These are phyloP conservation scores for Xanthostigma xanthostigma DNA, from an alignment of 2,888 invertebrate species.

Conservation along the genomic window DNA sequence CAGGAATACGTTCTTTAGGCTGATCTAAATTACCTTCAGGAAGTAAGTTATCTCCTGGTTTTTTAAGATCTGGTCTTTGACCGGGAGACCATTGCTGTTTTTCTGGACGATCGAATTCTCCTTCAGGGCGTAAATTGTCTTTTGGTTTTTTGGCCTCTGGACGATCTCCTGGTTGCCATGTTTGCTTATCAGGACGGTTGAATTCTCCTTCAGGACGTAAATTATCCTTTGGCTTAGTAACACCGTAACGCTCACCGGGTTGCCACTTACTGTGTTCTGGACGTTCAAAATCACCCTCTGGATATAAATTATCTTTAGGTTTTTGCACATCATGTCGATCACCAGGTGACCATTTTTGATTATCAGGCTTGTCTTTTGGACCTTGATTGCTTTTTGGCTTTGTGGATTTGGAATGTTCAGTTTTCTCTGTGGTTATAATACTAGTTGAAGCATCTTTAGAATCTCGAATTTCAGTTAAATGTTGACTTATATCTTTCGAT, in stretches of 20 bases:
- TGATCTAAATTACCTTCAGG: constrained; percentile 28
- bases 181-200: constrained; percentile 15
- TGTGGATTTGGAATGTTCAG: constrained; percentile 25
- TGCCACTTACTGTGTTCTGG: constrained; percentile 29
- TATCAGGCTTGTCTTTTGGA: constrained; percentile 29
- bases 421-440: too few relatives aligned
- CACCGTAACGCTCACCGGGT: constrained; percentile 33
- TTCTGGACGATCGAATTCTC: constrained; percentile 20
- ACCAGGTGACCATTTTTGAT: constrained; percentile 30
- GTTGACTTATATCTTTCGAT: constrained; percentile 2
- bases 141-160: constrained; percentile 20
- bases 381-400: constrained; percentile 41
- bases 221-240: constrained; percentile 25
- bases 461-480: not conserved
- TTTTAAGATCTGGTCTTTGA: constrained; percentile 30
- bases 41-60: constrained; percentile 32
- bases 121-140: constrained; percentile 26
- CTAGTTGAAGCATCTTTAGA: not conserved
- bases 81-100: constrained; percentile 30
- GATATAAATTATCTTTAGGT: constrained; percentile 31
- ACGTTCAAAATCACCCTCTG: constrained; percentile 28
- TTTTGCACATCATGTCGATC: constrained; percentile 24
- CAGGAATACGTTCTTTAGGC: constrained; percentile 22
- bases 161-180: constrained; percentile 17
- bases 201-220: constrained; percentile 26